Percentiles rank a stretch among this genome's conserved stretches.
Conservation (phyloP, 2,888 invertebrate species). For the Diarsia brunnea region DNA sequence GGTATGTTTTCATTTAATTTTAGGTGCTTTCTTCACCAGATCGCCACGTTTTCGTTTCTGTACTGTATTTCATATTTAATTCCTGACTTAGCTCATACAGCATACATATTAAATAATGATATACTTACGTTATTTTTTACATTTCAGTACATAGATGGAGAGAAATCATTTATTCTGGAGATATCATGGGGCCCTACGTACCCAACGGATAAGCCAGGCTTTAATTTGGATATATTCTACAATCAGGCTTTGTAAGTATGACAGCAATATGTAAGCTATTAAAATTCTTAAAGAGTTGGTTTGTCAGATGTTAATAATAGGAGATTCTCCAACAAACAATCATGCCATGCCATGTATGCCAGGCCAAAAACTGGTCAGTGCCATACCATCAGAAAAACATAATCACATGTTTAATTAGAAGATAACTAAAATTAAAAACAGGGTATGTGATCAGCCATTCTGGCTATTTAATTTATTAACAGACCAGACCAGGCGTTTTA, state of each 20-base stretch:
- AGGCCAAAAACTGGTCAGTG: not conserved
- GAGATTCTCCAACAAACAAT: not conserved
- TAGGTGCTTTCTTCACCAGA: no score
- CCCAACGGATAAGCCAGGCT: conserved; percentile 94
- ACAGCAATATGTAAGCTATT: not conserved
- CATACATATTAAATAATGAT: not conserved
- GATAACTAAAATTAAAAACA: not conserved
- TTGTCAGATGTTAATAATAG: not conserved
- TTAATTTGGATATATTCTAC: conserved; percentile 97
- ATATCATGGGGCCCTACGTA: conserved; percentile 96
- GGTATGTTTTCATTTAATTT: conserved; percentile 87
- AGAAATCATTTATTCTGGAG: conserved; percentile 96
- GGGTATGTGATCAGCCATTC: not conserved
- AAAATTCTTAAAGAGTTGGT: no score
- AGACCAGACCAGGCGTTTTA: no score
- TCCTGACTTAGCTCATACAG: not conserved
- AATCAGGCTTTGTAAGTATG: conserved; percentile 97
- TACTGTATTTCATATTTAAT: no score
- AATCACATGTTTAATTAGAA: not conserved
- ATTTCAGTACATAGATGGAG: conserved; percentile 95
- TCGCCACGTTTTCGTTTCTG: no score
- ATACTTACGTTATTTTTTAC: not conserved
- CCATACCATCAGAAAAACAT: not conserved
- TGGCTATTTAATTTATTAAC: not conserved
- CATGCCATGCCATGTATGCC: not conserved